Evolutionary conservation across 2,797 vertebrate genomes (phyloP).

Genomic region (Fundulus diaphanus): DNA sequence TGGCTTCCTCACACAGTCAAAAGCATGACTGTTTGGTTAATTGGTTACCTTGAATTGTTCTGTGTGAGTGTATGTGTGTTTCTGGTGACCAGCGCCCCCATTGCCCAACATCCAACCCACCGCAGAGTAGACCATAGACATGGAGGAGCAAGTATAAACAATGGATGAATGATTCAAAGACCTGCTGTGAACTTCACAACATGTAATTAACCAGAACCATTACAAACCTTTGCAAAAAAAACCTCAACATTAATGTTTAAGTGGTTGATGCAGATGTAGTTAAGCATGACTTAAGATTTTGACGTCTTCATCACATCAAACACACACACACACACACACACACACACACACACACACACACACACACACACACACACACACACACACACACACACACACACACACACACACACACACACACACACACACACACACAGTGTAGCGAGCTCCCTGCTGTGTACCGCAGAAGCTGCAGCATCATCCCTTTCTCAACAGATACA

Average conservation of each 20-base stretch:
- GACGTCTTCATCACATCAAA: not conserved
- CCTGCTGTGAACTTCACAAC: not conserved
- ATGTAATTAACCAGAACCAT: not conserved
- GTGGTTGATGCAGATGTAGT: not conserved
- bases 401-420: conserved; percentile 14
- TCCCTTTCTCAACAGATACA: conserved; percentile 66
- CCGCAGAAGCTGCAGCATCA: conserved; percentile 31
- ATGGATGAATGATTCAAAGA: not conserved
- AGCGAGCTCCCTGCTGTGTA: conserved; percentile 24
- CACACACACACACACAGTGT: conserved; percentile 17
- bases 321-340: conserved; percentile 7
- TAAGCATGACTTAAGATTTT: not conserved
- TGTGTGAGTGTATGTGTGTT: not conserved
- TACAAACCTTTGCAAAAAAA: not conserved
- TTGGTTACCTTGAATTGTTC: not conserved
- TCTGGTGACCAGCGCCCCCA: not conserved
- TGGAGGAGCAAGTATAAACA: not conserved
- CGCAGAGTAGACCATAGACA: not conserved
- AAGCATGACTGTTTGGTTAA: not conserved
- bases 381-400: conserved; percentile 13
- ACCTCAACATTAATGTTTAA: not conserved
- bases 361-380: conserved; percentile 16
- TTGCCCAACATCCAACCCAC: not conserved
- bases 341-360: conserved; percentile 12
- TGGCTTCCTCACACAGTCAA: not conserved